Evolutionary conservation across 2,113 vertebrate genomes (phyloP), one percentile per base, ranked within the genome.

Genomic region (Pholis gunnellus): DNA sequence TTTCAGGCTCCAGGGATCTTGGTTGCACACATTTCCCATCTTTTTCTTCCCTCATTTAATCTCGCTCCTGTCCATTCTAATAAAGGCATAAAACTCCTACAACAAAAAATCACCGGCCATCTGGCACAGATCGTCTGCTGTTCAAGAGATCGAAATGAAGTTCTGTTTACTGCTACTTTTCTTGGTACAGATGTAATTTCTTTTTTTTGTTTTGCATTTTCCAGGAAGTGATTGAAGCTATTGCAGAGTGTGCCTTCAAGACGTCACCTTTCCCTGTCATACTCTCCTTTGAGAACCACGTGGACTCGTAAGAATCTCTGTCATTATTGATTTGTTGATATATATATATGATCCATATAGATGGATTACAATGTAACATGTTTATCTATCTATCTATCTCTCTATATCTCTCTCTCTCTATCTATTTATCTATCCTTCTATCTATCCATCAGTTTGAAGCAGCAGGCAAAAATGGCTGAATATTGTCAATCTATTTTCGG

Each of bases 221-320:
- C 79, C 84, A 99, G 98, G 98, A 99, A 94, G 98, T 99, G 52
- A 99, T 99, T 85, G 98, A 99, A 96, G 98, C 98, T 27, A 99
- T 99, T n/a, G 97, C 97, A 60, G 98, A 99, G 65, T 99, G 98
- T 71, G 98, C 98, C n/a, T 99, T 99, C 95, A 99, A 99, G 96
- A 99, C 98, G 0, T 99, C 98, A 0, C 98, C 97, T 29, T 99
- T 97, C 63, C 98, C 98, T 2, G 96, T 99, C 90, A 98, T 99
- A 36, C 96, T 99, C 60, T 99, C 98, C 57, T 99, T 99, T 88
- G 98, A 99, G 94, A 99, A 99, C 90, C 98, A 99, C 0, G 98
- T 99, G 68, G 98, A 99, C 94, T 99, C 98, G 98, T 99, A 95
- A 99, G 98, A 96, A 75, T 29, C 70, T 74, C 57, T 18, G 4